phyloP scores from a whole-genome alignment of 2,797 vertebrate species.

The Mormyrops boulengeri region DNA sequence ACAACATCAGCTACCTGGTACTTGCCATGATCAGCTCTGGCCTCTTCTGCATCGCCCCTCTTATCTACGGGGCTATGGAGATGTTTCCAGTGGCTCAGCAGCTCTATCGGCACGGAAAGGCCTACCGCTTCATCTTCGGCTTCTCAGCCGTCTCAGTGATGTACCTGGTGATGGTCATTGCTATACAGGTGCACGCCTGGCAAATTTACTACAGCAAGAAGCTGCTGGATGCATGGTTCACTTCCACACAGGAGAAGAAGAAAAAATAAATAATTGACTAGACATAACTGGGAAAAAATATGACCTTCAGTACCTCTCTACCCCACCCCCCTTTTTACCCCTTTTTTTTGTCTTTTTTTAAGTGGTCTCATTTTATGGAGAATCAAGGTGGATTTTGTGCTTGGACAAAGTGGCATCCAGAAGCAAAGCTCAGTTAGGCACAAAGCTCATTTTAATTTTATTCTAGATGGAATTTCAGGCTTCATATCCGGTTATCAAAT shows the following conservation, averaged over 20 bases:
- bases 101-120: conserved; percentile 87
- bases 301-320: not conserved
- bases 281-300: not conserved
- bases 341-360: not conserved
- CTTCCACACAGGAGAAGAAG: conserved; percentile 90
- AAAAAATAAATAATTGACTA: conserved; percentile 67
- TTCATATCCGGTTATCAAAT: not conserved
- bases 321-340: not conserved
- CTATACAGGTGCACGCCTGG: conserved; percentile 88
- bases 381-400: not conserved
- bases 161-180: conserved; percentile 83
- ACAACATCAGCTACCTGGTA: conserved; percentile 96
- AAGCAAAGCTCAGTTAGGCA: not conserved
- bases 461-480: not conserved
- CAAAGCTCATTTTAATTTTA: not conserved
- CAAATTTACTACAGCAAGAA: conserved; percentile 98
- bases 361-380: not conserved
- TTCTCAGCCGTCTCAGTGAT: conserved; percentile 85
- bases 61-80: conserved; percentile 92
- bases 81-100: conserved; percentile 95
- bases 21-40: conserved; percentile 91
- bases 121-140: conserved; percentile 91
- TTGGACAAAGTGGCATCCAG: not conserved
- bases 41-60: conserved; percentile 83
- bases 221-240: conserved; percentile 93